Conservation (phyloP, 2,888 invertebrate species). For the Norana najaformis region DNA sequence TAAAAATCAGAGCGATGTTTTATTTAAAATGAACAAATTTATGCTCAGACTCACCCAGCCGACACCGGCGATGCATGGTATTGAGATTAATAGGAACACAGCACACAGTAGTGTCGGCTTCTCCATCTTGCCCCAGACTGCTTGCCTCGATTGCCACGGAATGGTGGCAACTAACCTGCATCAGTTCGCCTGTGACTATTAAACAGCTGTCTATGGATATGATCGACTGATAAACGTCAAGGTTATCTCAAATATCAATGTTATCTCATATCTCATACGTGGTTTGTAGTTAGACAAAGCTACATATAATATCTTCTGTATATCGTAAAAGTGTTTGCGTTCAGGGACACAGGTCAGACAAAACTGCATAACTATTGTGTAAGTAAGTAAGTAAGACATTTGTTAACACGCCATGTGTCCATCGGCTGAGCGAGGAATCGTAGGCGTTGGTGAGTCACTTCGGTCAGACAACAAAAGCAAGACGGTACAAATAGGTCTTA, state of each 20-base stretch:
- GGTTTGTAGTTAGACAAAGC: not conserved
- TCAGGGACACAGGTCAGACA: too few relatives aligned
- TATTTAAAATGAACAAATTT: too few relatives aligned
- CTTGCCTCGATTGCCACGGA: not conserved
- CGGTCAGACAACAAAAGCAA: too few relatives aligned
- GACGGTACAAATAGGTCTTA: too few relatives aligned
- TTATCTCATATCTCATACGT: not conserved
- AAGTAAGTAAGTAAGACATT: too few relatives aligned
- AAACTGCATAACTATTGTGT: too few relatives aligned
- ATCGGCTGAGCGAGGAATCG: too few relatives aligned
- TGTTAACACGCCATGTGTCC: too few relatives aligned
- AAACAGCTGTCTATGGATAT: not conserved
- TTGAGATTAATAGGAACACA: not conserved
- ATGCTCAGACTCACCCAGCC: not conserved
- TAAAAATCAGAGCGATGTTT: too few relatives aligned
- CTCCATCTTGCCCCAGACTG: not conserved
- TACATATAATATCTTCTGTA: not conserved
- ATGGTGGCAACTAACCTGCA: not conserved
- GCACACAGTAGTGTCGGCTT: not conserved
- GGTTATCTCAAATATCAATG: not conserved
- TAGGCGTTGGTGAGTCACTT: too few relatives aligned
- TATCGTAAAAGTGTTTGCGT: too few relatives aligned
- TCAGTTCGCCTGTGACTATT: not conserved
- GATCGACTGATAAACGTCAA: not conserved
- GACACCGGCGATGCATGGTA: not conserved